phyloP scores from a whole-genome alignment of 1,140 invertebrate genomes.

The Elysia chlorotica region DNA sequence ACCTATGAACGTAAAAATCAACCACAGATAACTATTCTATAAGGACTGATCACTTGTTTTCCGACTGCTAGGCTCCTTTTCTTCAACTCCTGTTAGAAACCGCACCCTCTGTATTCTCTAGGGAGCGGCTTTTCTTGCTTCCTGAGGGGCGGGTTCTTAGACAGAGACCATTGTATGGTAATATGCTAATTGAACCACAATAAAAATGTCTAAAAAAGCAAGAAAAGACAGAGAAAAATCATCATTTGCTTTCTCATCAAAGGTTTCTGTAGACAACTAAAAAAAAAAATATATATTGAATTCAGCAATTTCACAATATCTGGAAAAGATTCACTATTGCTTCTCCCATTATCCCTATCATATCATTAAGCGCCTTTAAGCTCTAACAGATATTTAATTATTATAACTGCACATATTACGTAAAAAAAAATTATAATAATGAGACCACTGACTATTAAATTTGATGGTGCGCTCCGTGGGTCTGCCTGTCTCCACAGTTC shows the following conservation, averaged over 20 bases:
- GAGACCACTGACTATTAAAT: constrained; percentile 48
- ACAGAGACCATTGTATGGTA: too few species aligned
- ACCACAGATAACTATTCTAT: too few species aligned
- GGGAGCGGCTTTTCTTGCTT: too few species aligned
- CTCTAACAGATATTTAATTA: neutral
- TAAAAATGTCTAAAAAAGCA: too few species aligned
- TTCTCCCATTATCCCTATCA: neutral
- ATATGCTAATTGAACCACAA: too few species aligned
- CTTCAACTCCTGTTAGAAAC: too few species aligned
- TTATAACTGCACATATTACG: neutral
- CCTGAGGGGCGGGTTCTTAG: too few species aligned
- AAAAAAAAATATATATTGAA: neutral
- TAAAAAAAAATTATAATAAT: neutral
- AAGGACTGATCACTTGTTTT: too few species aligned
- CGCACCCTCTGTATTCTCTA: too few species aligned
- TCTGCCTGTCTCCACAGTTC: constrained; percentile 47
- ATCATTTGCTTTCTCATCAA: too few species aligned
- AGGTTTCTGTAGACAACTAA: neutral
- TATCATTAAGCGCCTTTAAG: neutral
- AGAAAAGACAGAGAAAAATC: neutral
- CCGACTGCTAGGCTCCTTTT: too few species aligned
- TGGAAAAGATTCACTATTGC: neutral
- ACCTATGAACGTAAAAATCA: too few species aligned
- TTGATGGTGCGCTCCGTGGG: constrained; percentile 52
- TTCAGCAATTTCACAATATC: neutral